Evolutionary conservation across 2,113 vertebrate species (phyloP).

Genomic region (Menura novaehollandiae): DNA sequence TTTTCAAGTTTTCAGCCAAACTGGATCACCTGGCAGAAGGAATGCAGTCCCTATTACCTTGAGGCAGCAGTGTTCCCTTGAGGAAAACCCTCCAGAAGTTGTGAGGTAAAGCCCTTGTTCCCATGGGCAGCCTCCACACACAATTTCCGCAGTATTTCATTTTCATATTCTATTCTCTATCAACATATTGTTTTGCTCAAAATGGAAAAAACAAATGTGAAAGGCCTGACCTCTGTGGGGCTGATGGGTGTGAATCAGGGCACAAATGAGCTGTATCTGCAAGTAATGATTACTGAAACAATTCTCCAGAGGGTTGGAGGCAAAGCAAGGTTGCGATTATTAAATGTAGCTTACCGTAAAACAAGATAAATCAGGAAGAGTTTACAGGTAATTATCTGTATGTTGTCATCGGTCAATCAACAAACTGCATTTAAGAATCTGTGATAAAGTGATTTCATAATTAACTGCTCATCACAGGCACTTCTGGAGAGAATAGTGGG

Average conservation of each 20-base stretch:
- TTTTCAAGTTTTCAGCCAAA: neutral
- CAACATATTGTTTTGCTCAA: neutral
- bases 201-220: neutral
- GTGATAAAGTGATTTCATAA: conserved; percentile 25
- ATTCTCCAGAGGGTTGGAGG: neutral
- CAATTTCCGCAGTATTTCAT: neutral
- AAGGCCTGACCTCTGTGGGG: neutral
- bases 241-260: neutral
- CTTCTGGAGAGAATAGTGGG: neutral
- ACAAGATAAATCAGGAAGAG: conserved; percentile 44
- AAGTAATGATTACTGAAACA: neutral
- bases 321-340: conserved; percentile 14
- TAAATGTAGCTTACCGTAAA: conserved; percentile 33
- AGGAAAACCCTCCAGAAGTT: neutral
- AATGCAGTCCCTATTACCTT: neutral
- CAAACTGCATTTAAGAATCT: conserved; percentile 12
- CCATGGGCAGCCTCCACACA: neutral
- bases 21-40: neutral
- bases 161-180: neutral
- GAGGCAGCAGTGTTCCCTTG: neutral
- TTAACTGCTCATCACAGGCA: conserved; percentile 4
- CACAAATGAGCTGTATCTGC: conserved; percentile 6
- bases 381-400: conserved; percentile 21
- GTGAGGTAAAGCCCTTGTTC: neutral
- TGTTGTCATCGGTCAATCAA: conserved; percentile 38